Evolutionary conservation across 2,113 vertebrate genomes (phyloP).

Genomic region (Siniperca knerii): DNA sequence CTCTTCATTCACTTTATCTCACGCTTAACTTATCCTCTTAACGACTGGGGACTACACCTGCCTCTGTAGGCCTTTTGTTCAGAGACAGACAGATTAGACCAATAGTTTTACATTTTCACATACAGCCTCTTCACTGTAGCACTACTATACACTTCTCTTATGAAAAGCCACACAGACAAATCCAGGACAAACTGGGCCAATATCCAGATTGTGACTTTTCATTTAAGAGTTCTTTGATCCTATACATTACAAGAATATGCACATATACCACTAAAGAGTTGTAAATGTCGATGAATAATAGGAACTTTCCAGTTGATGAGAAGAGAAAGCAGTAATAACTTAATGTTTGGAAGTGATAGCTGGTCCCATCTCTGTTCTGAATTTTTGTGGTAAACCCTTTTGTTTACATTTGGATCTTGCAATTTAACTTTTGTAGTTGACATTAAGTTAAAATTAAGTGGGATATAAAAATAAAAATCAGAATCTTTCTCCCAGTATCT

Average conservation of each 20-base stretch:
- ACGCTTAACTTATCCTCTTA: not conserved
- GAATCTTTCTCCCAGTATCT: not conserved
- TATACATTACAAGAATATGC: not conserved
- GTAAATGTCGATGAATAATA: not conserved
- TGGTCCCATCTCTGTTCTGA: not conserved
- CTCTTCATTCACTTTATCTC: constrained; percentile 28
- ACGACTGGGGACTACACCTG: not conserved
- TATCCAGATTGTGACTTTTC: not conserved
- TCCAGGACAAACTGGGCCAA: not conserved
- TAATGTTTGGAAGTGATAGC: not conserved
- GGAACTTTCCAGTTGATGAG: not conserved
- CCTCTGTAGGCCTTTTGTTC: constrained; percentile 66
- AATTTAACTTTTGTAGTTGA: no score
- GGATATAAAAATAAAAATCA: not conserved
- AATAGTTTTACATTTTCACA: constrained; percentile 62
- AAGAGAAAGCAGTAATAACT: not conserved
- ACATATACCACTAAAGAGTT: not conserved
- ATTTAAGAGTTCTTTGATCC: not conserved
- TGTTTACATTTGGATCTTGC: not conserved
- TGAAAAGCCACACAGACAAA: not conserved
- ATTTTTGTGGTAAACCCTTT: not conserved
- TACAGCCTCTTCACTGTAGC: not conserved
- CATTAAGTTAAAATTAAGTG: not conserved
- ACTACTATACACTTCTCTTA: not conserved
- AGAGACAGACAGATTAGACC: constrained; percentile 47